A percentile compares a stretch with the other conserved stretches of the same genome.
These are phyloP conservation scores for Harpegnathos saltator DNA, from an alignment of 1,140 invertebrate genomes.

Conservation along the genomic window DNA sequence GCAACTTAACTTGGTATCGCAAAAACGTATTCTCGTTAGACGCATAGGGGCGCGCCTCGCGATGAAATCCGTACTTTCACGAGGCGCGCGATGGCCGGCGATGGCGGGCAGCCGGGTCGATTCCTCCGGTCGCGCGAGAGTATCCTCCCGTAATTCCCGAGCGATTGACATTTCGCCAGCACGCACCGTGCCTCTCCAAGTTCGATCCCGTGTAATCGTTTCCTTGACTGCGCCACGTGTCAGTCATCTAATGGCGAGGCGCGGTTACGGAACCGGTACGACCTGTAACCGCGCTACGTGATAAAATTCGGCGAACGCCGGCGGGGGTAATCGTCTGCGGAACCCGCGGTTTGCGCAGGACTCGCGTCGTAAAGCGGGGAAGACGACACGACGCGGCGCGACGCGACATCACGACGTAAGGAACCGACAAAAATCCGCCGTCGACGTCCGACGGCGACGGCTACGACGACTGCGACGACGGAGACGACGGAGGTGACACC, in stretches of 20 bases:
- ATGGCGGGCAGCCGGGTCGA: neutral
- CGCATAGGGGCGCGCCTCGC: too few relatives aligned
- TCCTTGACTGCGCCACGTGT: neutral
- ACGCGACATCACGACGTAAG: neutral
- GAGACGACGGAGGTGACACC: too few relatives aligned
- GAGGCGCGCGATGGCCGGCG: neutral
- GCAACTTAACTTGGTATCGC: neutral
- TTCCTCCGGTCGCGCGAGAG: neutral
- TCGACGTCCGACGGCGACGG: neutral
- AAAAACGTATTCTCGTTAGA: neutral
- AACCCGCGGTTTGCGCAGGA: neutral
- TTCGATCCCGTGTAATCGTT: constrained; percentile 28
- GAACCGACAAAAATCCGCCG: neutral
- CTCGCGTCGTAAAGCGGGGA: constrained; percentile 10
- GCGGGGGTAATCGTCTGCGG: constrained; percentile 4
- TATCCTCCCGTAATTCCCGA: constrained; percentile 12
- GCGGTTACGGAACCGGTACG: neutral
- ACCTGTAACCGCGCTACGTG: constrained; percentile 35
- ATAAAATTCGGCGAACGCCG: constrained; percentile 40
- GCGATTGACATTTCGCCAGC: neutral
- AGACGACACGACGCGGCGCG: too few relatives aligned
- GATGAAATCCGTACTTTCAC: neutral
- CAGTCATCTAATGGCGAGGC: constrained; percentile 3
- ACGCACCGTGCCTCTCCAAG: neutral
- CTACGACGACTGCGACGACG: neutral